Percentiles rank a stretch among this genome's conserved stretches.
phyloP scores from a whole-genome alignment of 2,888 invertebrate species.

The Drosophila hamatofila region DNA sequence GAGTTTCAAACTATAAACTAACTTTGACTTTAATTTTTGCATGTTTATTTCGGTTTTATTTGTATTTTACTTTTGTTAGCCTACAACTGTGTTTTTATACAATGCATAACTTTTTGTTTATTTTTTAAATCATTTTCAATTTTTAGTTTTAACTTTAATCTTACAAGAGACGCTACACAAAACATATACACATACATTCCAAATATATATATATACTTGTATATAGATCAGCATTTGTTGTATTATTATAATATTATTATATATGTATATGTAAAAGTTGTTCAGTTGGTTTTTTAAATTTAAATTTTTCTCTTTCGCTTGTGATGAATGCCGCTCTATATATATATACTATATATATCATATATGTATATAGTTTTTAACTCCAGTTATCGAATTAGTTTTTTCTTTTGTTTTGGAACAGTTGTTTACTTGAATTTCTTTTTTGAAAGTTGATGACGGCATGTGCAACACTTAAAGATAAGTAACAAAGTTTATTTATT shows the following conservation, averaged over 20 bases:
- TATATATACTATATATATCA: conserved; percentile 26
- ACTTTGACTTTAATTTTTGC: conserved; percentile 41
- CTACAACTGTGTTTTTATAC: conserved; percentile 53
- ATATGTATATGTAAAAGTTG: conserved; percentile 35
- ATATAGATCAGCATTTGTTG: conserved; percentile 53
- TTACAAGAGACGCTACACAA: conserved; percentile 49
- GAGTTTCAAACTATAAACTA: conserved; percentile 56
- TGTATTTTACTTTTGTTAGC: conserved; percentile 54
- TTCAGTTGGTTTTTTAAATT: conserved; percentile 24
- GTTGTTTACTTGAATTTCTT: conserved; percentile 24
- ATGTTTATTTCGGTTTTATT: conserved; percentile 50
- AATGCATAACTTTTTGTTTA: conserved; percentile 41
- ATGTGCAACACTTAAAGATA: conserved; percentile 80
- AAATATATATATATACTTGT: conserved; percentile 17
- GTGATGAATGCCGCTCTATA: conserved; percentile 42
- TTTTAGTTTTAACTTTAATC: conserved; percentile 25
- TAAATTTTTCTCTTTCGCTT: conserved; percentile 10
- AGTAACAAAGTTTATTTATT: conserved; percentile 67
- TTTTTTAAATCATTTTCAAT: conserved; percentile 32
- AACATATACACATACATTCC: conserved; percentile 43
- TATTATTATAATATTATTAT: conserved; percentile 22
- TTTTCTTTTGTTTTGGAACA: conserved; percentile 36
- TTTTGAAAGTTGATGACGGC: conserved; percentile 62
- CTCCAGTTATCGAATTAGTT: conserved; percentile 32
- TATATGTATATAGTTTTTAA: conserved; percentile 28